Conservation (phyloP, 2,797 vertebrate genomes). For the Danio jaintianensis region DNA sequence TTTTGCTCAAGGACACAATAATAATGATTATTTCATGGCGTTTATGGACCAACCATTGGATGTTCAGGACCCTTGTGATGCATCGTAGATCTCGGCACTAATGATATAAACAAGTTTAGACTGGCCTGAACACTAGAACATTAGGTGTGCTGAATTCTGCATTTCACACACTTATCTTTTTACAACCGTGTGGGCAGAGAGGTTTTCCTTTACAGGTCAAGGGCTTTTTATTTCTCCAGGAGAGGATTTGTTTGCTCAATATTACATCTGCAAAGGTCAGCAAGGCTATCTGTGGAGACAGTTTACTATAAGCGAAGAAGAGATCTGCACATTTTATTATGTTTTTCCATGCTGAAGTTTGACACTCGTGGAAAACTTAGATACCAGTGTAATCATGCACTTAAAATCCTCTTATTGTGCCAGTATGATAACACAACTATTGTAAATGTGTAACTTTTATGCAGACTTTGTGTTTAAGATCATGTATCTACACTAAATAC, state of each 20-base stretch:
- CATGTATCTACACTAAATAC: too few species aligned
- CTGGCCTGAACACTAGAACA: neutral
- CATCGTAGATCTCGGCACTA: neutral
- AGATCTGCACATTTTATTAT: neutral
- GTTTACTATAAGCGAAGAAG: neutral
- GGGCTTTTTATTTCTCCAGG: neutral
- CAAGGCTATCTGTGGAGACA: neutral
- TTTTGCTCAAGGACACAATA: constrained; percentile 1
- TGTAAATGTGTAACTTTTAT: neutral
- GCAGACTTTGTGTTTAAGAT: neutral
- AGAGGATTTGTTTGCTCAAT: neutral
- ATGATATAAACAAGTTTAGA: neutral
- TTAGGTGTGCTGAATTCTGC: neutral
- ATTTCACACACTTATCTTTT: constrained; percentile 24
- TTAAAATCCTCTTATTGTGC: neutral
- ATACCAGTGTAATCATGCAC: neutral
- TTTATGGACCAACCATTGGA: neutral
- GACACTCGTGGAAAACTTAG: neutral
- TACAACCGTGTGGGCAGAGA: neutral
- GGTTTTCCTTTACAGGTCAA: constrained; percentile 14
- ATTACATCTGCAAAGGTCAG: neutral
- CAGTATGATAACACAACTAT: neutral
- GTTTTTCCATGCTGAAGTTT: neutral
- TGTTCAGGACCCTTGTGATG: neutral
- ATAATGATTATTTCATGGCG: neutral